Evolutionary conservation across 1,140 invertebrate species (phyloP), one percentile per base, ranked within the genome.

Genomic region (Formica exsecta): DNA sequence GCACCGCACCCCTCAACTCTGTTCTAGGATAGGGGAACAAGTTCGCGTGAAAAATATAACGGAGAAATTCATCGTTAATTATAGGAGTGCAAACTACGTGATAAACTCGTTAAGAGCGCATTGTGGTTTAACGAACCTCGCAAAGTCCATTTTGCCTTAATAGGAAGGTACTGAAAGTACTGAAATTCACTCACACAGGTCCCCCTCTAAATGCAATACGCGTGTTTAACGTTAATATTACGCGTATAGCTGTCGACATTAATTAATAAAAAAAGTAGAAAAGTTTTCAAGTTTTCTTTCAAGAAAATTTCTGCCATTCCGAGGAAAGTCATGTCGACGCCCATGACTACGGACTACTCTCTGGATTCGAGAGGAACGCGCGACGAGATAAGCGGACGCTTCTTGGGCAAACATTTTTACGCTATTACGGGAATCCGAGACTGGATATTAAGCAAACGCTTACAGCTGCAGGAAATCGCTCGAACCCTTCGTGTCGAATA

Each of bases 361-460:
- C 54, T 59, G 54, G 68, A 73, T 74, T 61, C 54, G 54, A 74
- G 68, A 74, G 16, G 66, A 11, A 38, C 38, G 41, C 29, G 19
- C 19, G 57, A 84, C 51, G 61, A 81, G 48, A 44, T 32, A 36
- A 81, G 61, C 62, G 59, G 83, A 86, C 77, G 77, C 89, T 90
- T 64, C 88, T 92, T 90, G 73, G 86, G 88, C 89, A 94, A 95
- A 94, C 92, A 94, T 95, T 95, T 95, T 95, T 94, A 93, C 87
- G 90, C 92, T 92, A 93, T 94, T 94, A 93, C 87, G 86, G 68
- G 90, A 92, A 93, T 92, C 89, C 89, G 88, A 90, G 90, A 94
- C 92, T 92, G 91, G 92, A 93, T 94, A 93, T 93, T 94, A 92
- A 92, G 92, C 89, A 92, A 90, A 91, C 91, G 85, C 89, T 92